Conservation (phyloP, 2,113 vertebrate genomes). For the Platycercus adscitus region DNA sequence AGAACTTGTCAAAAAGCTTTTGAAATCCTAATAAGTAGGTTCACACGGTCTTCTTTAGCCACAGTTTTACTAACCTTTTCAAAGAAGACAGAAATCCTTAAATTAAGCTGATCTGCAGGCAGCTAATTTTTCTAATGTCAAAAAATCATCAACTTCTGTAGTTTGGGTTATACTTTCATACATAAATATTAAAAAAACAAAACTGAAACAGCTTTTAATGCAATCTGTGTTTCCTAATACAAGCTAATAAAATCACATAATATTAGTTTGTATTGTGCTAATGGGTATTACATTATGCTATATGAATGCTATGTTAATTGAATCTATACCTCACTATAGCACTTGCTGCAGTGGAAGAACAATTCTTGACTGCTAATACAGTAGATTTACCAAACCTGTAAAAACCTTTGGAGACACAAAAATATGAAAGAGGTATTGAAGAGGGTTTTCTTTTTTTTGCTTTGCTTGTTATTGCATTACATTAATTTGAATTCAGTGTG, state of each 20-base stretch:
- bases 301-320: conserved; percentile 49
- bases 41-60: conserved; percentile 63
- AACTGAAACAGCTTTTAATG: conserved; percentile 74
- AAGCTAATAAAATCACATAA: conserved; percentile 73
- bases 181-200: conserved; percentile 71
- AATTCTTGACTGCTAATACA: background rate
- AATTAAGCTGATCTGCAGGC: conserved; percentile 72
- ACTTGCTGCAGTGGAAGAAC: conserved; percentile 13
- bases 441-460: background rate
- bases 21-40: conserved; percentile 63
- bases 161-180: conserved; percentile 64
- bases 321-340: conserved; percentile 46
- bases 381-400: background rate
- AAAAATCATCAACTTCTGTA: conserved; percentile 59
- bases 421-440: background rate
- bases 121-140: conserved; percentile 70
- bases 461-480: background rate
- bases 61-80: conserved; percentile 67
- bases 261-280: conserved; percentile 74
- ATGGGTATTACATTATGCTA: conserved; percentile 67
- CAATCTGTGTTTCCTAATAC: conserved; percentile 78
- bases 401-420: background rate
- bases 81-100: conserved; percentile 69
- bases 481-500: background rate
- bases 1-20: conserved; percentile 64